Percentiles rank a stretch among this genome's conserved stretches.
Conservation (phyloP, 2,113 vertebrate genomes). For the Daboia siamensis region DNA sequence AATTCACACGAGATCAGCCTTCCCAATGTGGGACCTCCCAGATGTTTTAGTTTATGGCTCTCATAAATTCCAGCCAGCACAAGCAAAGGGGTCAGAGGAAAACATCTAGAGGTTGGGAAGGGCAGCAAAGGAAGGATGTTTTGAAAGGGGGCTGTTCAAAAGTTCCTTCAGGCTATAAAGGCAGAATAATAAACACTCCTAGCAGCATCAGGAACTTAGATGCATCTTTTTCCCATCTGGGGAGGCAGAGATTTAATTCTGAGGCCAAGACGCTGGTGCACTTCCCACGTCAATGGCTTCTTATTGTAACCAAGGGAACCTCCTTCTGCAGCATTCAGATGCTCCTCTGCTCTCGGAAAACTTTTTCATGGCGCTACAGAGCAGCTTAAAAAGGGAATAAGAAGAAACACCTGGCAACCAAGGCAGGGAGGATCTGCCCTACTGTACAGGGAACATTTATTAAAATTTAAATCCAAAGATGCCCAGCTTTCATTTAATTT, state of each 20-base stretch:
- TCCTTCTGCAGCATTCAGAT: not conserved
- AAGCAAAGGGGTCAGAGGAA: not conserved
- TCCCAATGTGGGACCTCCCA: not conserved
- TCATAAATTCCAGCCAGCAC: not conserved
- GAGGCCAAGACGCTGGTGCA: not conserved
- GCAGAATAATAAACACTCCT: not conserved
- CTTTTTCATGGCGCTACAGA: not conserved
- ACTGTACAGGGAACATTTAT: not conserved
- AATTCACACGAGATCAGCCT: not conserved
- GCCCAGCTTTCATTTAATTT: not conserved
- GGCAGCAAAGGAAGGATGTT: too few relatives aligned
- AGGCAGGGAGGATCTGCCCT: not conserved
- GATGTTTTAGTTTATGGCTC: not conserved
- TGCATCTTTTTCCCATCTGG: not conserved
- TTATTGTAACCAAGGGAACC: conserved; percentile 9
- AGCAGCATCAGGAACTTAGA: not conserved
- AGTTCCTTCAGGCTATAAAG: not conserved
- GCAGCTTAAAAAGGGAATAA: not conserved
- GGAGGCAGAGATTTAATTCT: not conserved
- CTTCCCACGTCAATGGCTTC: not conserved
- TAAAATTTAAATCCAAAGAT: not conserved
- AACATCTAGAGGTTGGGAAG: not conserved
- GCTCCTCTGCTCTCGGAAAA: not conserved
- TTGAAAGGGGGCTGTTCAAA: not conserved
- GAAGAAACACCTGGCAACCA: not conserved